Base-by-base conservation (phyloP, 2,797 vertebrate genomes). In the Takifugu ocellatus region DNA sequence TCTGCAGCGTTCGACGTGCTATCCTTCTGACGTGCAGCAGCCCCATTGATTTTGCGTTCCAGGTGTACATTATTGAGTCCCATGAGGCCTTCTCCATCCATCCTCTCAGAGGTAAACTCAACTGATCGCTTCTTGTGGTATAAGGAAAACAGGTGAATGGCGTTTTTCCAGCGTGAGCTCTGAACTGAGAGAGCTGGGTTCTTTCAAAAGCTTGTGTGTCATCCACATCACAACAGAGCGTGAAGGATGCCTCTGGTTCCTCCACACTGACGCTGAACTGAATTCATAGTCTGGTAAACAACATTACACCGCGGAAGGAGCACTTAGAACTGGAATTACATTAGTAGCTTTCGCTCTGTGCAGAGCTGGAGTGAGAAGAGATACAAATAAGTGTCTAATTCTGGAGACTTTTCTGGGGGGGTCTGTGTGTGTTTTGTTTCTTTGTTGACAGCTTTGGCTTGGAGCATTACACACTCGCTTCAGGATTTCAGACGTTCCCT, bases 41-140 rank as follows among this genome's bases (percentile, higher is more conserved):
- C 66, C 95, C 96, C 15, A 66, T 95, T 54, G 94, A 95, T 83
- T 97, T 98, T 65, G 94, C 97, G 68, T 98, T 96, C 70, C 89
- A 91, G 66, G 85, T 96, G 62, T 68, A 87, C 21, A 71, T 92
- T 66, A 72, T 95, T 66, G 87, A 93, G 72, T 72, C 88, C 59
- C 91, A 96, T 27, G 81, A 88, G 77, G 92, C 93, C 49, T 97
- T 98, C 76, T 82, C 83, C 25, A 67, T 98, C 60, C 82, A 84
- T 2, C 96, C 96, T 1, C 79, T 78, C 1, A 79, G 83, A 91
- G 97, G 96, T 98, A 90, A 5, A 48, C 3, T 27, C 25, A 0
- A 5, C 1, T 21, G 8, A 39, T 39, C 36, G 16, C 43, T 44
- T 44, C 15, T 12, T 39, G 36, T 39, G 10, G 36, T 39, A 14